Conservation (phyloP, 2,888 invertebrate species). For the Tricholauxania praeusta region DNA sequence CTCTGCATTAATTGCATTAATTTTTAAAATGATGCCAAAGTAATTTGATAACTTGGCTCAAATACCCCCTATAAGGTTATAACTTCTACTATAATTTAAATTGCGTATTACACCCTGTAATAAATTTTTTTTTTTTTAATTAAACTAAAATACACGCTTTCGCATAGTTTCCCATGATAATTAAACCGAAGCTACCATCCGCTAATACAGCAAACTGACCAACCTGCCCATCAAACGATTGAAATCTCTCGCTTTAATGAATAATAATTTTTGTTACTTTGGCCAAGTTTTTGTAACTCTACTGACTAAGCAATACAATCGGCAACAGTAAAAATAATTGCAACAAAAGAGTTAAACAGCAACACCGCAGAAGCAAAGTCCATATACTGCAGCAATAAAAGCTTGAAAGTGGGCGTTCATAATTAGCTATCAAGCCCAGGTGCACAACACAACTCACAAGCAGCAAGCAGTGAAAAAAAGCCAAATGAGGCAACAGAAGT, state of each 20-base stretch:
- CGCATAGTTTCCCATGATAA: conserved; percentile 21
- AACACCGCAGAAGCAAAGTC: not conserved
- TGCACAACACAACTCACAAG: not conserved
- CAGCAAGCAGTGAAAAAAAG: not conserved
- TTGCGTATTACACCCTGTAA: conserved; percentile 4
- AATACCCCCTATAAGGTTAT: no score
- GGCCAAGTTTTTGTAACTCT: not conserved
- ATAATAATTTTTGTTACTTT: conserved; percentile 20
- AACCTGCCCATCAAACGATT: not conserved
- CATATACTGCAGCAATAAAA: not conserved
- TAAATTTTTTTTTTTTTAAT: not conserved
- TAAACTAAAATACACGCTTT: not conserved
- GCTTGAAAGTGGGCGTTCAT: conserved; percentile 13
- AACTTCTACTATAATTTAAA: no score
- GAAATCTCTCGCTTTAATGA: conserved; percentile 7
- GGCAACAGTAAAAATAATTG: not conserved
- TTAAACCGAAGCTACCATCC: not conserved
- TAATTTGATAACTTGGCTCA: no score
- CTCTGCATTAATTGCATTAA: no score
- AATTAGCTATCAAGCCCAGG: conserved; percentile 9
- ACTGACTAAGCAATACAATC: not conserved
- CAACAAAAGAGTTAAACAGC: conserved; percentile 5
- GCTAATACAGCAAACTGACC: no score
- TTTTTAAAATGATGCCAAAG: no score
- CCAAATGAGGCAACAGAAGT: not conserved